These are phyloP conservation scores for Oreamnos americanus DNA, from an alignment of 2,113 vertebrate genomes.

Conservation along the genomic window DNA sequence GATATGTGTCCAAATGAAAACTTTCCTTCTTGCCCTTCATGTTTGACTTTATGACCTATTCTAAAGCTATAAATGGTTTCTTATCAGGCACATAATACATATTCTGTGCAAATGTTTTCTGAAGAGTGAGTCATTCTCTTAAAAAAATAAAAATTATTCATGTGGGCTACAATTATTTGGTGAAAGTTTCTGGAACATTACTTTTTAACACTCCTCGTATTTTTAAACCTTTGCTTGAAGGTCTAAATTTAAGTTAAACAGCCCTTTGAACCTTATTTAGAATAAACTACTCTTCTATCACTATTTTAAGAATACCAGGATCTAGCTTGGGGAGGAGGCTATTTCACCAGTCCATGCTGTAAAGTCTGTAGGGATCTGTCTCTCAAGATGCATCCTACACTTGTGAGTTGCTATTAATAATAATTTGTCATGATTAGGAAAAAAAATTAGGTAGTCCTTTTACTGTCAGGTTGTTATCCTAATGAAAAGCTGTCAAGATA, in stretches of 20 bases:
- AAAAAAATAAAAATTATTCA: conserved; percentile 14
- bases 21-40: neutral
- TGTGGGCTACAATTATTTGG: conserved; percentile 20
- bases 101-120: conserved; percentile 3
- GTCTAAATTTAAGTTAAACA: conserved; percentile 38
- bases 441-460: conserved; percentile 53
- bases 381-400: neutral
- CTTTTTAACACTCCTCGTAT: conserved; percentile 21
- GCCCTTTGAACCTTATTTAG: conserved; percentile 25
- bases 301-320: neutral
- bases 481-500: conserved; percentile 70
- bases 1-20: neutral
- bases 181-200: conserved; percentile 44
- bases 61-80: neutral
- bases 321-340: neutral
- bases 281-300: neutral
- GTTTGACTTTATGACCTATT: neutral
- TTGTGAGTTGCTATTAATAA: conserved; percentile 51
- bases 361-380: neutral
- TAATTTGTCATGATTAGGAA: conserved; percentile 50
- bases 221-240: conserved; percentile 40
- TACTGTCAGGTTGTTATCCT: conserved; percentile 53
- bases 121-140: conserved; percentile 22
- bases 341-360: neutral
- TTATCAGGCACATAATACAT: neutral